A percentile compares a stretch with the other conserved stretches of the same genome.
These are phyloP conservation scores for Helicoverpa armigera DNA, from an alignment of 1,140 invertebrate species.

Conservation along the genomic window DNA sequence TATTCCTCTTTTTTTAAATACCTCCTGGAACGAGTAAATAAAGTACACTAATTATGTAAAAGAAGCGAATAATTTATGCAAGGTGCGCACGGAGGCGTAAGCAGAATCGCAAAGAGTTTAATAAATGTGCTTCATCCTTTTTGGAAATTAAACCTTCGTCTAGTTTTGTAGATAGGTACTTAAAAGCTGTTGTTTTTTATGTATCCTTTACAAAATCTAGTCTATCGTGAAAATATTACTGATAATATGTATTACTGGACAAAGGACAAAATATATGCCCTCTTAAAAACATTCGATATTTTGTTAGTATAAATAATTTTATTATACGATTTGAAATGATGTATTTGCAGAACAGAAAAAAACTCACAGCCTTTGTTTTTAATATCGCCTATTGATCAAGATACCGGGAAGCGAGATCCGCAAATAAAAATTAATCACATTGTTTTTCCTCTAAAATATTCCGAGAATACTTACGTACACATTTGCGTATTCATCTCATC, in stretches of 20 bases:
- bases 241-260: too few species aligned
- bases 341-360: too few species aligned
- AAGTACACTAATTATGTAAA: slow-evolving; percentile 28
- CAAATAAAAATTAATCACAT: too few species aligned
- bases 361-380: too few species aligned
- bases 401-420: too few species aligned
- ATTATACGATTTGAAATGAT: too few species aligned
- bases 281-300: too few species aligned
- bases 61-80: slow-evolving; percentile 23
- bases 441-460: neutral
- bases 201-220: too few species aligned
- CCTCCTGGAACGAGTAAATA: slow-evolving; percentile 17
- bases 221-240: too few species aligned
- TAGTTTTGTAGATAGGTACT: neutral
- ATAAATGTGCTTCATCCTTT: neutral
- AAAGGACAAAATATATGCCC: too few species aligned
- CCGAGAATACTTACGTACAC: neutral
- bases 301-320: too few species aligned
- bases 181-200: neutral
- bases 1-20: slow-evolving; percentile 11
- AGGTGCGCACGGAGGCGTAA: slow-evolving; percentile 13
- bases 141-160: slow-evolving; percentile 7
- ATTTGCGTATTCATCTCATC: neutral
- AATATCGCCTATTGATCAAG: too few species aligned
- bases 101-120: slow-evolving; percentile 14